A percentile compares a stretch with the other conserved stretches of the same genome.
These are phyloP conservation scores for Rhodophaea formosa DNA, from an alignment of 2,888 invertebrate species.

Conservation along the genomic window DNA sequence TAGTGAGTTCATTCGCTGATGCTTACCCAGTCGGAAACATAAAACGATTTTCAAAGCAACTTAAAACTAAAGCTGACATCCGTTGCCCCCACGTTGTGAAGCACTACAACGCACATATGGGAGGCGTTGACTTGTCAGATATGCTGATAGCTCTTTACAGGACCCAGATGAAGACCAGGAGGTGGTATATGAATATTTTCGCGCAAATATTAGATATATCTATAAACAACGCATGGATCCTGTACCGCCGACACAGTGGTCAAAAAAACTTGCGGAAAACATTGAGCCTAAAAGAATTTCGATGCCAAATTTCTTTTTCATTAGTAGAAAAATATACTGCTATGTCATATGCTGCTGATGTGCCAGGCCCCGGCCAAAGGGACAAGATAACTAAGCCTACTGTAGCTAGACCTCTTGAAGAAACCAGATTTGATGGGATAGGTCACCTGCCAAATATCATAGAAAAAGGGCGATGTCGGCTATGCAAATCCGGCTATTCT, in stretches of 20 bases:
- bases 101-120: neutral
- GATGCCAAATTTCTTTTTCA: neutral
- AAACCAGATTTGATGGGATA: neutral
- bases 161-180: neutral
- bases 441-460: neutral
- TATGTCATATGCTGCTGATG: neutral
- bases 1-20: neutral
- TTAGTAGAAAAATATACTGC: neutral
- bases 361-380: no score
- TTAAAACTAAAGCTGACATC: neutral
- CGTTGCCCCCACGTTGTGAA: neutral
- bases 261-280: neutral
- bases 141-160: neutral
- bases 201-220: neutral
- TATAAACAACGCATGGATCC: neutral
- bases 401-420: neutral
- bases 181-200: neutral
- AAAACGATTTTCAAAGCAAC: neutral
- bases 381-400: no score
- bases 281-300: neutral
- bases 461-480: no score
- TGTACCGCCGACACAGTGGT: neutral
- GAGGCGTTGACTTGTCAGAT: neutral
- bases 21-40: neutral
- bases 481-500: no score